phyloP scores from a whole-genome alignment of 1,140 invertebrate species.

The Drosophila ironensis region DNA sequence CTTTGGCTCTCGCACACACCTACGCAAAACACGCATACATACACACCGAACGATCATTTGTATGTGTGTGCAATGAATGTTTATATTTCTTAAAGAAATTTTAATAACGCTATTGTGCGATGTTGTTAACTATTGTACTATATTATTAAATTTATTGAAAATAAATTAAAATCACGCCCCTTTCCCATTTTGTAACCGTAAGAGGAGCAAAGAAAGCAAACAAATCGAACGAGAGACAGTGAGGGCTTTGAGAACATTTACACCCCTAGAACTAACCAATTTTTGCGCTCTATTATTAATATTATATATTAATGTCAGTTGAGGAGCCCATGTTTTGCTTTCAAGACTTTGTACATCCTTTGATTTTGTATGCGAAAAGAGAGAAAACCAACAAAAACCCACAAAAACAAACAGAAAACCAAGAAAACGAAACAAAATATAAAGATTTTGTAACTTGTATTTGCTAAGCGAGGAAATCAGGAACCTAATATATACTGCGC shows the following conservation, averaged over 20 bases:
- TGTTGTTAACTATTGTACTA: slow-evolving; percentile 81
- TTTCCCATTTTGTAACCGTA: slow-evolving; percentile 26
- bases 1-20: slow-evolving; percentile 15
- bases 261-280: slow-evolving; percentile 40
- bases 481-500: slow-evolving; percentile 38
- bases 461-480: slow-evolving; percentile 37
- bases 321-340: slow-evolving; percentile 51
- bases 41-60: slow-evolving; percentile 56
- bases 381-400: background rate
- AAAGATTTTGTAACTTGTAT: slow-evolving; percentile 50
- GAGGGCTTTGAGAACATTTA: slow-evolving; percentile 45
- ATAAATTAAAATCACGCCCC: slow-evolving; percentile 57
- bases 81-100: slow-evolving; percentile 82
- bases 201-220: slow-evolving; percentile 9
- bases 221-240: slow-evolving; percentile 1
- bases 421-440: background rate
- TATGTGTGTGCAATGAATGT: slow-evolving; percentile 76
- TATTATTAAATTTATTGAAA: slow-evolving; percentile 59
- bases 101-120: slow-evolving; percentile 82
- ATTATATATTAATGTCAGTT: slow-evolving; percentile 79
- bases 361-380: slow-evolving; percentile 26
- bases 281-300: slow-evolving; percentile 66
- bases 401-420: slow-evolving; percentile 1
- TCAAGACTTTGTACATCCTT: slow-evolving; percentile 51
- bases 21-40: slow-evolving; percentile 17